Conservation (phyloP, 2,888 invertebrate species). For the Clivina fossor region DNA sequence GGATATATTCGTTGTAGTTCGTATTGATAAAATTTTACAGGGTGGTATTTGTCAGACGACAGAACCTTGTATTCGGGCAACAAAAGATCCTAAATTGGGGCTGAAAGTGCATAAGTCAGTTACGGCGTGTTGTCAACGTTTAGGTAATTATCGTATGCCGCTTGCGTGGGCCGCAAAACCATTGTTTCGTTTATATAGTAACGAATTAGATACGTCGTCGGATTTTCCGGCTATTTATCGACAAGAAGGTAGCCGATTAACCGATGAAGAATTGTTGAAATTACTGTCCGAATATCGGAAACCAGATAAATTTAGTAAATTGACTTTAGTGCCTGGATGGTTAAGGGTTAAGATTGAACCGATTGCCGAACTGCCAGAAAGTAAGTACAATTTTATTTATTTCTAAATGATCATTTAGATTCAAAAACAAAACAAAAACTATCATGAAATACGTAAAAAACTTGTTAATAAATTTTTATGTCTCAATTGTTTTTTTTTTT, state of each 20-base stretch:
- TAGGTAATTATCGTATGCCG: conserved; percentile 91
- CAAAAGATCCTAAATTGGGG: conserved; percentile 76
- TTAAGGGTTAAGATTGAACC: conserved; percentile 77
- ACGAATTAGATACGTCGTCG: conserved; percentile 78
- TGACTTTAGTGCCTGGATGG: conserved; percentile 86
- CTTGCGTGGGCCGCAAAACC: conserved; percentile 97
- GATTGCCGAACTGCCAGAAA: conserved; percentile 69
- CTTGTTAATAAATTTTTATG: no score
- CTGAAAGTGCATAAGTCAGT: conserved; percentile 81
- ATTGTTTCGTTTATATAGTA: conserved; percentile 79
- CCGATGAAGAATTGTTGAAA: conserved; percentile 88
- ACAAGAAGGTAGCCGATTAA: conserved; percentile 83
- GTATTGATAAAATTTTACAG: conserved; percentile 92
- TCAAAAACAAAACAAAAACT: no score
- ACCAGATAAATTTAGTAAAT: conserved; percentile 87
- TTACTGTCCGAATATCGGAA: conserved; percentile 84
- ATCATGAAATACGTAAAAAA: no score
- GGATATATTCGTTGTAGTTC: conserved; percentile 89
- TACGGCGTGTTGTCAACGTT: conserved; percentile 75
- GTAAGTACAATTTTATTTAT: no score
- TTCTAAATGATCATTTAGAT: no score
- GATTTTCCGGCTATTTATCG: conserved; percentile 86
- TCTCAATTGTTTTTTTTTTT: conserved; percentile 5
- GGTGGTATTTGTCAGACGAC: conserved; percentile 81
- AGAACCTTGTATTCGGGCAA: conserved; percentile 83